Base-by-base conservation (phyloP, 2,113 vertebrate genomes). In the Leuciscus idus region DNA sequence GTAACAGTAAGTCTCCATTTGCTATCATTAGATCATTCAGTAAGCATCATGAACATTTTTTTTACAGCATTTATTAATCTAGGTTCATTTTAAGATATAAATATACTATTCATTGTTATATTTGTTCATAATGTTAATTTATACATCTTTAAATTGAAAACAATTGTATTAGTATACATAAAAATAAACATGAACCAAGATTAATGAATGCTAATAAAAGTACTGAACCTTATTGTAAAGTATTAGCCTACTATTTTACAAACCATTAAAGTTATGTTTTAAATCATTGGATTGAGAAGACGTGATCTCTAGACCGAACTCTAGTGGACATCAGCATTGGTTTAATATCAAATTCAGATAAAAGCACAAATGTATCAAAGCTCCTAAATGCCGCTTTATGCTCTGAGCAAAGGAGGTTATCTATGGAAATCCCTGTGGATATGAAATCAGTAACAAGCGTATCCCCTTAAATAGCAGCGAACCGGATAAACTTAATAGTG, bases 401-500 rank as follows among this genome's bases (percentile, higher is more conserved):
- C 6, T 21, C 19, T 8, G 55, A 57, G 19, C 6, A 57, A 57
- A 39, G 33, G 19, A 68, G 30, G 15, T 36, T 11, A 11, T 3
- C 30, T 36, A 70, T 70, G 30, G 21, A 15, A 61, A 36, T 61
- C 30, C 12, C 6, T 2, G 3, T 19, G 36, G 12, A 19, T 26
- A 62, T 61, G 36, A 43, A 9, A 62, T 46, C 39, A 11, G 39
- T 64, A 64, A 64, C 79, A 81, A 43, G 2, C 30, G n/a, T 13
- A 48, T 28, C 59, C 59, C n/a, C 23, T 64, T 64, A 62, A 64
- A 81, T 64, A 81, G 78, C 59, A 81, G 78, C 78, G 64, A 81
- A 81, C n/a, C 12, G 55, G 55, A 61, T 23, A 23, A 36, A 52
- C 52, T 17, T 26, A 43, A 23, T 26, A 61, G 36, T 62, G 57